Conservation (phyloP, 37 sponge, comb jelly and placozoan species). For the Ianthella basta region DNA sequence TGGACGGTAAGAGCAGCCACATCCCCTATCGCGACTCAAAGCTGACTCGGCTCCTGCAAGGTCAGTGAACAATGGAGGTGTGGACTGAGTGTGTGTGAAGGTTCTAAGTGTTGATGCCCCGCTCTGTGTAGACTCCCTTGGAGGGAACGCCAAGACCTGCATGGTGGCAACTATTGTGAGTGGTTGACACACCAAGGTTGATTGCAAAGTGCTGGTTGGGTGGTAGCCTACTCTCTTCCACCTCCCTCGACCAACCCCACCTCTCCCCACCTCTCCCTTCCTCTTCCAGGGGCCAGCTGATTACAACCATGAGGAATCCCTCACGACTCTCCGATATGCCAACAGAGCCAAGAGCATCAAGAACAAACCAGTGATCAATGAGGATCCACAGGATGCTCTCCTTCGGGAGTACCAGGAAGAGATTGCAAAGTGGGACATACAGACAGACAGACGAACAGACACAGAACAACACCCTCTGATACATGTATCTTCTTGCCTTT, state of each 20-base stretch:
- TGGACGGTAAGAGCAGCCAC: slow-evolving; percentile 86
- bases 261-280: background rate
- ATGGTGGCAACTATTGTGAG: slow-evolving; percentile 97
- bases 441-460: too few species aligned
- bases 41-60: slow-evolving; percentile 94
- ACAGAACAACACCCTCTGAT: background rate
- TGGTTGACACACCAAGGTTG: background rate
- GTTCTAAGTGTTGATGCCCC: background rate
- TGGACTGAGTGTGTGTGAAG: background rate
- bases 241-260: background rate
- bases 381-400: slow-evolving; percentile 98
- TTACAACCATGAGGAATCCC: slow-evolving; percentile 97
- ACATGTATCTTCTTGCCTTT: too few species aligned
- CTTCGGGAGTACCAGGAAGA: slow-evolving; percentile 93
- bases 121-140: slow-evolving; percentile 69
- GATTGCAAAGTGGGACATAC: slow-evolving; percentile 43
- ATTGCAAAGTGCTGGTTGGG: too few species aligned
- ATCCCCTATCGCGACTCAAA: slow-evolving; percentile 97
- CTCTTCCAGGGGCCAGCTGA: slow-evolving; percentile 87
- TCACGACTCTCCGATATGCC: slow-evolving; percentile 95
- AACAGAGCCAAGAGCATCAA: slow-evolving; percentile 98
- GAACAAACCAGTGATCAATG: slow-evolving; percentile 98
- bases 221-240: background rate
- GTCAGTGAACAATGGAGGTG: background rate
- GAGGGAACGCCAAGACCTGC: slow-evolving; percentile 97